Base-by-base conservation (phyloP, 2,888 invertebrate genomes). In the Blastobasis adustella region DNA sequence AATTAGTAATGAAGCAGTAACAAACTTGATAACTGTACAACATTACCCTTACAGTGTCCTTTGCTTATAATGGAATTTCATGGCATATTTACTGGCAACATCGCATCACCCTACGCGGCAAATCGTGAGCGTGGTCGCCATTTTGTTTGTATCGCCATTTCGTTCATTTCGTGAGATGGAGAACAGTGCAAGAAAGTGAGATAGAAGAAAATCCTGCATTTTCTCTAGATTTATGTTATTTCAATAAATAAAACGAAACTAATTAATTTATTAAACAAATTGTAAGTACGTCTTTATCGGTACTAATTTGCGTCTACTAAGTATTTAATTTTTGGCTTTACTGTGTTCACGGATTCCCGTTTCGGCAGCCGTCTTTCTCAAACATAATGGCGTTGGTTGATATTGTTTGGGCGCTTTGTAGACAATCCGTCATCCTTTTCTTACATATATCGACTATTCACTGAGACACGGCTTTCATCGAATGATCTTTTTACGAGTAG, bases 71-170 rank as follows among this genome's bases (percentile, higher is more conserved):
- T n/a, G n/a, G n/a, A n/a, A n/a, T n/a, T n/a, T n/a, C n/a, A n/a
- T n/a, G n/a, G n/a, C n/a, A n/a, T n/a, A n/a, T n/a, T n/a, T n/a
- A n/a, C n/a, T n/a, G n/a, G n/a, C n/a, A n/a, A n/a, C n/a, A n/a
- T n/a, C n/a, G n/a, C n/a, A n/a, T n/a, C n/a, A n/a, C n/a, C n/a
- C n/a, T n/a, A n/a, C n/a, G n/a, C n/a, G n/a, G n/a, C n/a, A n/a
- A n/a, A n/a, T n/a, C 4, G 37, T n/a, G 0, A n/a, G n/a, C 42
- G 8, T 4, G 9, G 58, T 69, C 73, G 86, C 89, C 89, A 89
- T 89, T 79, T 87, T 86, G 73, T 71, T 82, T 75, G 73, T 89
- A 89, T 89, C 84, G 88, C 89, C 89, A 89, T 89, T 89, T 89
- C 89, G 70, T 88, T 87, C 82, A 74, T 79, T 71, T 79, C 66